phyloP scores from a whole-genome alignment of 2,797 vertebrate genomes.

The Mergus octosetaceus region DNA sequence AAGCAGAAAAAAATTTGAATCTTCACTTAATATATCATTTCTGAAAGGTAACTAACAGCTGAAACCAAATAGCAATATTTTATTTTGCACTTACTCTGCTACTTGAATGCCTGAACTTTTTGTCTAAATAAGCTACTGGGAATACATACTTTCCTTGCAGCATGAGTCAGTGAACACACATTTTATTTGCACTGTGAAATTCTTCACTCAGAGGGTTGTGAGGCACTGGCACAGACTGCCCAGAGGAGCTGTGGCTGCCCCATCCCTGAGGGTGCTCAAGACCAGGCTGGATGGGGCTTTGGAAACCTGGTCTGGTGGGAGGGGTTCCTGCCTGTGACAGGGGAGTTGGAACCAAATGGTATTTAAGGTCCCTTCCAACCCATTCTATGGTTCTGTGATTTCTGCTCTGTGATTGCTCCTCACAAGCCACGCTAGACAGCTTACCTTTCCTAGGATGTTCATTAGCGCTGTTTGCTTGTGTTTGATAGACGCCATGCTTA shows the following conservation, averaged over 20 bases:
- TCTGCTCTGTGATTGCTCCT: not conserved
- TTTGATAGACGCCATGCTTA: slow-evolving; percentile 88
- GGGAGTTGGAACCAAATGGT: not conserved
- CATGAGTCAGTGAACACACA: not conserved
- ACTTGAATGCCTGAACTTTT: not conserved
- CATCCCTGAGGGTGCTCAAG: too few species aligned
- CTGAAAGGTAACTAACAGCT: not conserved
- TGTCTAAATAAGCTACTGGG: not conserved
- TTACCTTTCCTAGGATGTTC: slow-evolving; percentile 89
- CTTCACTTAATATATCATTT: not conserved
- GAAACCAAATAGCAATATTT: not conserved
- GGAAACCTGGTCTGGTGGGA: not conserved
- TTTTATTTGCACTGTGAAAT: not conserved
- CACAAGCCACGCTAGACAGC: not conserved
- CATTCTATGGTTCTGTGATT: not conserved
- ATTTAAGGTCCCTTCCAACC: not conserved
- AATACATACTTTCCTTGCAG: not conserved
- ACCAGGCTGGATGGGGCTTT: not conserved
- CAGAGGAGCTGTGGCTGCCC: too few species aligned
- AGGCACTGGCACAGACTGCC: too few species aligned
- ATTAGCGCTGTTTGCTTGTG: slow-evolving; percentile 87
- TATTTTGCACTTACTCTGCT: not conserved
- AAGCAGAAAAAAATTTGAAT: not conserved
- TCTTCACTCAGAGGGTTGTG: not conserved
- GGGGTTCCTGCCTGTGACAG: not conserved